Base-by-base conservation (phyloP, 2,113 vertebrate genomes). In the Peromyscus leucopus region DNA sequence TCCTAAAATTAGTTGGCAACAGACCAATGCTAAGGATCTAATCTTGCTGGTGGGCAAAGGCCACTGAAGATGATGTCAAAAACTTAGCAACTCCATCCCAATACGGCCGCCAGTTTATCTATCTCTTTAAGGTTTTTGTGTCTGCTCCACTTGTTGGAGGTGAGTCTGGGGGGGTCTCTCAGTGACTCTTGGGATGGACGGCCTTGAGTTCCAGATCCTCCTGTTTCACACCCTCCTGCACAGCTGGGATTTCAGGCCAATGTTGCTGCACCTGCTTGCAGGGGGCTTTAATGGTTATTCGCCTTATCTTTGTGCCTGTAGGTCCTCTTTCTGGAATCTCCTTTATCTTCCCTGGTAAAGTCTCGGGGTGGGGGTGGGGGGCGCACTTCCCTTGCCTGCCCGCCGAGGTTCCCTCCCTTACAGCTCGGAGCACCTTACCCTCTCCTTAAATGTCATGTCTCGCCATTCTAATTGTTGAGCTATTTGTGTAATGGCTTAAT, bases 401-500 rank as follows among this genome's bases (percentile, higher is more conserved):
- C 33, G 39, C 12, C 63, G 48, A n/a, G 46, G 42, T 67, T 63
- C 42, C 65, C 48, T 76, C 13, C 48, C 39, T 96, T 61, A 65
- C 13, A 59, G 9, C 57, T 89, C 90, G 92, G 57, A 42, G 22
- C 26, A 83, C 42, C n/a, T 46, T 59, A n/a, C 5, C 42, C 2
- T 55, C 2, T 84, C 46, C 80, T 84, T 88, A 90, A 84, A 95
- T 72, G 57, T 90, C 78, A 93, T 4, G 2, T 89, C 80, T 95
- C 46, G 36, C 24, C 5, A 65, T 72, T 89, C 85, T 94, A 94
- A 89, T 76, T 89, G 78, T 42, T 9, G 17, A 83, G 75, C 42
- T 84, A 93, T 86, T 82, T 84, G 26, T 90, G 36, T 71, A 88
- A 96, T 91, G 87, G 94, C 83, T 92, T 93, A 75, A 97, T 83